Evolutionary conservation across 2,797 vertebrate genomes (phyloP).

Genomic region (Muraenolepis orangiensis): DNA sequence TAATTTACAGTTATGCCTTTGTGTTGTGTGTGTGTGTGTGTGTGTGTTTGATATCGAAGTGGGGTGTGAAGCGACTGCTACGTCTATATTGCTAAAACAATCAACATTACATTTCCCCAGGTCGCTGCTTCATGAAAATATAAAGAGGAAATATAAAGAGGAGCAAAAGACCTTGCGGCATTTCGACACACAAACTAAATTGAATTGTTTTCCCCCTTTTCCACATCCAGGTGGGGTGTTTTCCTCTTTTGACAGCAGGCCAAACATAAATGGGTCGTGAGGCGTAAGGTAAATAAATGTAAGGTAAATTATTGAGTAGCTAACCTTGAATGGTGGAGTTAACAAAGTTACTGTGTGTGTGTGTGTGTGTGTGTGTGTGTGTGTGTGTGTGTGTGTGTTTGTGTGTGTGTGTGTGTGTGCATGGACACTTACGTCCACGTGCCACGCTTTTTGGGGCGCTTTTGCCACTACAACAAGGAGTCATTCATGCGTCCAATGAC

Average conservation of each 20-base stretch:
- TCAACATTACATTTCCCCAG: no score
- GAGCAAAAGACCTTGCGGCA: no score
- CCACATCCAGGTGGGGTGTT: neutral
- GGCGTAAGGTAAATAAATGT: neutral
- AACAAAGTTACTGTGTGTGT: no score
- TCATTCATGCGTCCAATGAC: neutral
- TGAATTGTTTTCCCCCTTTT: neutral
- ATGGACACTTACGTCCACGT: neutral
- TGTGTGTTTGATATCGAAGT: no score
- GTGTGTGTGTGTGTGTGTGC: no score
- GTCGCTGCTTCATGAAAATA: no score
- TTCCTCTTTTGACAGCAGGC: neutral
- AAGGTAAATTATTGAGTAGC: neutral
- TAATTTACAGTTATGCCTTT: neutral
- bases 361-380: neutral
- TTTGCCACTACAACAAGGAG: neutral
- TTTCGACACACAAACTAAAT: no score
- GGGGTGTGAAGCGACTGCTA: no score
- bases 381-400: neutral
- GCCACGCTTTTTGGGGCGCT: neutral
- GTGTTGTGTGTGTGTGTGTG: no score
- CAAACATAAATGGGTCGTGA: neutral
- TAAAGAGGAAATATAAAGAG: no score
- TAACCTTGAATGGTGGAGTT: no score
- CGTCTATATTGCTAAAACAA: no score